Percentiles rank a stretch among this genome's conserved stretches.
phyloP scores from a whole-genome alignment of 2,888 invertebrate genomes.

The Eretmocerus hayati region DNA sequence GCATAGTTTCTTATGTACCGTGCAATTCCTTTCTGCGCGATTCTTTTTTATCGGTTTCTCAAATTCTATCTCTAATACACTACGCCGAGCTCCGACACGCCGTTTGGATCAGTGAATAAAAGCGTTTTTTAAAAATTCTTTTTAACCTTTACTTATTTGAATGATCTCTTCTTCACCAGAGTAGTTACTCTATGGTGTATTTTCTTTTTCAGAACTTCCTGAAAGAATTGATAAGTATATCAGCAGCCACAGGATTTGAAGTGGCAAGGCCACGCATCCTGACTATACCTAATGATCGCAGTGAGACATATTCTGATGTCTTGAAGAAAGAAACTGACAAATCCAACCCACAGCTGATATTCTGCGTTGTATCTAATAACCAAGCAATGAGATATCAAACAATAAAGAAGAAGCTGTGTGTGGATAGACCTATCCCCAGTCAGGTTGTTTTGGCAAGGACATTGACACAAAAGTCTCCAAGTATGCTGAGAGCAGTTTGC shows the following conservation, averaged over 20 bases:
- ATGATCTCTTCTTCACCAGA: too few relatives aligned
- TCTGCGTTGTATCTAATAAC: conserved; percentile 61
- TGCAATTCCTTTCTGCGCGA: too few relatives aligned
- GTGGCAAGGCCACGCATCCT: conserved; percentile 45
- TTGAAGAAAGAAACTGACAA: conserved; percentile 54
- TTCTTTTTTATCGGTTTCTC: too few relatives aligned
- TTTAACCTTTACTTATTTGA: too few relatives aligned
- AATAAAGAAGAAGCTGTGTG: conserved; percentile 77
- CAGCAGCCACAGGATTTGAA: conserved; percentile 44
- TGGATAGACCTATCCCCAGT: conserved; percentile 64
- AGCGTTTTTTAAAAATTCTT: too few relatives aligned
- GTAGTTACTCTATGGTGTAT: too few relatives aligned
- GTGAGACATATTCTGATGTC: conserved; percentile 53
- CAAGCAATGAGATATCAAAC: conserved; percentile 68
- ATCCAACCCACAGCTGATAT: conserved; percentile 56
- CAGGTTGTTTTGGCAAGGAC: conserved; percentile 56
- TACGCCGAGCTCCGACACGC: too few relatives aligned
- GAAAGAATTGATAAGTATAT: conserved; percentile 5
- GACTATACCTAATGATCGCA: conserved; percentile 53
- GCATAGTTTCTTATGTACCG: too few relatives aligned
- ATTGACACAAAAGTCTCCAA: conserved; percentile 54
- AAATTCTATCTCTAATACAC: too few relatives aligned
- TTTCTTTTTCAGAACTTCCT: conserved; percentile 22
- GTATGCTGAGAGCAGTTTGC: conserved; percentile 66
- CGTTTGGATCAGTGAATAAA: too few relatives aligned